A percentile compares a stretch with the other conserved stretches of the same genome.
phyloP scores from a whole-genome alignment of 2,888 invertebrate species.

The Celastrina argiolus region DNA sequence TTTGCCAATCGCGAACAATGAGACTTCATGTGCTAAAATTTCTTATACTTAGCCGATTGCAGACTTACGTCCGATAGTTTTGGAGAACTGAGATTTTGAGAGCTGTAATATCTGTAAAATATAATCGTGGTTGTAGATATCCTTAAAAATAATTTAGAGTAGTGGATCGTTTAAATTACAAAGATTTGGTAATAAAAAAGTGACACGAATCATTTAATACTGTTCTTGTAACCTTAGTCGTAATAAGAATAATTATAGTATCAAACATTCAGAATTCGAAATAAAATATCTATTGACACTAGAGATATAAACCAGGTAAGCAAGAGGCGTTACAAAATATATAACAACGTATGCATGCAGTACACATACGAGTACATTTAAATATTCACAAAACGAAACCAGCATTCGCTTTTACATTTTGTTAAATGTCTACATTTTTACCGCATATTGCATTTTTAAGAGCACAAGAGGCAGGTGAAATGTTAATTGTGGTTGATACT shows the following conservation, averaged over 20 bases:
- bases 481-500: constrained; percentile 14
- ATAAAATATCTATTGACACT: background rate
- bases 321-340: background rate
- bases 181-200: no score
- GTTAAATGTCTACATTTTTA: constrained; percentile 21
- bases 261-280: no score
- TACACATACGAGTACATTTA: constrained; percentile 19
- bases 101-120: no score
- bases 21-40: constrained; percentile 1
- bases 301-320: background rate
- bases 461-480: constrained; percentile 8
- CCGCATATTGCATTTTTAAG: constrained; percentile 21
- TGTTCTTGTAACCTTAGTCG: no score
- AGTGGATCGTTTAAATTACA: no score
- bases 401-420: constrained; percentile 20
- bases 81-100: background rate
- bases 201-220: no score
- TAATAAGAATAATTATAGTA: no score
- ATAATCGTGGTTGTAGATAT: no score
- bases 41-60: background rate
- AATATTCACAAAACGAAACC: constrained; percentile 24
- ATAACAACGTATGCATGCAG: constrained; percentile 17
- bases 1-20: constrained; percentile 17
- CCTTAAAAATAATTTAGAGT: no score
- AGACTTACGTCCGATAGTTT: background rate